These are phyloP conservation scores for Danio albolineatus DNA, from an alignment of 2,797 vertebrate genomes.

Conservation along the genomic window DNA sequence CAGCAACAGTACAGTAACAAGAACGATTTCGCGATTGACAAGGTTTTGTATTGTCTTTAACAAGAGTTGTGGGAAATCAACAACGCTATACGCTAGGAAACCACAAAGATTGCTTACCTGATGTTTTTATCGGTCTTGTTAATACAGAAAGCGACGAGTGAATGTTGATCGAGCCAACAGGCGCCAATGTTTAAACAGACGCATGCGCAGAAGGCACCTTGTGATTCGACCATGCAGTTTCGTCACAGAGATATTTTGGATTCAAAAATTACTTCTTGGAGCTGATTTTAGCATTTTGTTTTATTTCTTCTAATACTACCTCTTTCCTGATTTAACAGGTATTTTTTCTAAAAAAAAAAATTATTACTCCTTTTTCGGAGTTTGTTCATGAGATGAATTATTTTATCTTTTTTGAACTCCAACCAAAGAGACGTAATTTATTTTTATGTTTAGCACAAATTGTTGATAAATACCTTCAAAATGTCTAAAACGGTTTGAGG, in stretches of 20 bases:
- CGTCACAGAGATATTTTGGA: not conserved
- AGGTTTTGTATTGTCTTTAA: not conserved
- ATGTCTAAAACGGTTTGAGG: too few relatives aligned
- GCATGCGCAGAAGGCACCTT: not conserved
- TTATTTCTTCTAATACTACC: not conserved
- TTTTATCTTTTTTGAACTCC: not conserved
- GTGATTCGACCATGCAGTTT: conserved; percentile 25
- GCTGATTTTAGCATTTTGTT: too few relatives aligned
- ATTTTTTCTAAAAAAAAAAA: not conserved
- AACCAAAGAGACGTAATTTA: not conserved
- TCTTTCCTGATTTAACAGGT: not conserved
- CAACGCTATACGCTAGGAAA: not conserved
- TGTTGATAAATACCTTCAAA: not conserved
- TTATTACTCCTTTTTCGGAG: not conserved
- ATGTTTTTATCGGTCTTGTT: not conserved
- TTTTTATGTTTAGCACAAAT: not conserved
- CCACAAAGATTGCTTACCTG: not conserved
- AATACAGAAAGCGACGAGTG: not conserved
- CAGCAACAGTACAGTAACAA: too few relatives aligned
- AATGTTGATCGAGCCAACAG: not conserved
- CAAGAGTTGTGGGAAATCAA: not conserved
- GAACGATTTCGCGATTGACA: too few relatives aligned
- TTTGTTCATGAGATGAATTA: not conserved
- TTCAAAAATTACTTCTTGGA: too few relatives aligned
- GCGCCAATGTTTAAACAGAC: conserved; percentile 35